Conservation (phyloP, 2,888 invertebrate species). For the Acleris cristana region DNA sequence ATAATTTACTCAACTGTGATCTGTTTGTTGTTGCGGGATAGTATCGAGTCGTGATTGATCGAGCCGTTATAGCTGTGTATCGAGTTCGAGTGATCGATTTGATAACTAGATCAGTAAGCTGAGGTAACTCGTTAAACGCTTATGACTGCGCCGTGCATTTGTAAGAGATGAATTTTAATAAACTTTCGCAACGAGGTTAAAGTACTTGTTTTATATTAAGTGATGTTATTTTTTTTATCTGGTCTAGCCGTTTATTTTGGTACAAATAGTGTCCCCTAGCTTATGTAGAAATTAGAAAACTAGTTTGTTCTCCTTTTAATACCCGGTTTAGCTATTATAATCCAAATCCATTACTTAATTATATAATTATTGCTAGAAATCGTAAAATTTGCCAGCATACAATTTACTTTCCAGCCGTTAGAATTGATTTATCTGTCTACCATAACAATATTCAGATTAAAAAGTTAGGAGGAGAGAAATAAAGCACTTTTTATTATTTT, state of each 20-base stretch:
- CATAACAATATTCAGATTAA: background rate
- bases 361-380: too few species aligned
- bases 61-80: conserved; percentile 34
- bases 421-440: too few species aligned
- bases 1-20: conserved; percentile 31
- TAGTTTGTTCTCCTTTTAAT: too few species aligned
- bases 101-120: conserved; percentile 41
- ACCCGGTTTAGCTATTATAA: too few species aligned
- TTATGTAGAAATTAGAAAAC: too few species aligned
- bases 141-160: conserved; percentile 42
- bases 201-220: conserved; percentile 5
- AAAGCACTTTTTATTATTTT: background rate
- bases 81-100: conserved; percentile 37
- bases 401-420: too few species aligned
- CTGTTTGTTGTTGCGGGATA: conserved; percentile 26
- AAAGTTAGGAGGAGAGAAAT: background rate
- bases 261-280: background rate
- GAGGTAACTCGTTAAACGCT: conserved; percentile 48
- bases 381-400: too few species aligned
- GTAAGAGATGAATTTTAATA: conserved; percentile 35
- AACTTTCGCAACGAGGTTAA: conserved; percentile 40
- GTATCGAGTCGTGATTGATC: conserved; percentile 32
- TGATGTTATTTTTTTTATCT: conserved; percentile 4
- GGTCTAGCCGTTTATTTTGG: background rate
- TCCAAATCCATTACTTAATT: too few species aligned